These are phyloP conservation scores for Mesocricetus auratus DNA, from an alignment of 2,113 vertebrate genomes.

Conservation along the genomic window DNA sequence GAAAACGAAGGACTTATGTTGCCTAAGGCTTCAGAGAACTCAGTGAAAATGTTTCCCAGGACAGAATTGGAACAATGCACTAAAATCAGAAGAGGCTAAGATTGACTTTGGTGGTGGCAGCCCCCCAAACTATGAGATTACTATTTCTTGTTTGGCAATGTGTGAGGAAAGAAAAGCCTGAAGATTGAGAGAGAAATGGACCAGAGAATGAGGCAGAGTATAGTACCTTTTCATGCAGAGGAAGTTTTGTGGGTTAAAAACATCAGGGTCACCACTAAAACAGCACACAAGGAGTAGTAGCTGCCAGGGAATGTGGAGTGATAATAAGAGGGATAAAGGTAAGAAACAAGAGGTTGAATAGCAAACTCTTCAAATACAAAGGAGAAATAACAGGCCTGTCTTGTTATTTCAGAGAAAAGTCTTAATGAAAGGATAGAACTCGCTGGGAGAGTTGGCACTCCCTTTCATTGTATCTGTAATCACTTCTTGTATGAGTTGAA, in stretches of 20 bases:
- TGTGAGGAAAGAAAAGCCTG: neutral
- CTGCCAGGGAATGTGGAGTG: neutral
- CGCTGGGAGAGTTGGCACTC: neutral
- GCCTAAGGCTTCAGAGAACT: neutral
- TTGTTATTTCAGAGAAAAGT: conserved; percentile 49
- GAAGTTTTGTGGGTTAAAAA: neutral
- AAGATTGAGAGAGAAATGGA: neutral
- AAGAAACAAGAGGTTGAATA: neutral
- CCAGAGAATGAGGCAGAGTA: neutral
- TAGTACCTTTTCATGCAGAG: neutral
- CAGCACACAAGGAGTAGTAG: neutral
- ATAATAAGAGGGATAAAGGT: neutral
- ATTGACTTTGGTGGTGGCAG: neutral
- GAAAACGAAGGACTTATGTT: neutral
- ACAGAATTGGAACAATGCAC: neutral
- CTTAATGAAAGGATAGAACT: conserved; percentile 51
- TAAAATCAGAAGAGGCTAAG: neutral
- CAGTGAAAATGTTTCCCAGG: neutral
- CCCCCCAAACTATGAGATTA: neutral
- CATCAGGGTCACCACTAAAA: neutral
- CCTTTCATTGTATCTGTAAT: conserved; percentile 35
- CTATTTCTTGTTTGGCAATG: neutral
- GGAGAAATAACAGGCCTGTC: neutral
- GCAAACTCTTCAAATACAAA: conserved; percentile 15
- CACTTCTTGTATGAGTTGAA: conserved; percentile 50